Percentiles rank a stretch among this genome's conserved stretches.
phyloP scores from a whole-genome alignment of 2,888 invertebrate genomes.

The Leucania comma region DNA sequence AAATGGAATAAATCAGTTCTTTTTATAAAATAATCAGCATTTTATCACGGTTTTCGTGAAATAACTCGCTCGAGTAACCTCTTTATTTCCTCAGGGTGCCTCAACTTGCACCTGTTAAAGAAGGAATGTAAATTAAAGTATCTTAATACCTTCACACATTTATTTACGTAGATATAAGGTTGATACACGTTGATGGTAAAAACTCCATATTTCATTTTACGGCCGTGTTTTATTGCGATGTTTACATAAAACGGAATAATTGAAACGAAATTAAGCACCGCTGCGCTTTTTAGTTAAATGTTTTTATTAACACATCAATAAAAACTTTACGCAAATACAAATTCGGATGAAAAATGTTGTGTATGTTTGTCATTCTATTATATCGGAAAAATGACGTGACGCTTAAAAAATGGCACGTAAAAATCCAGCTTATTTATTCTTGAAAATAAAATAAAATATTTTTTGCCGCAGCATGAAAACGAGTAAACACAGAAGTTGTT shows the following conservation, averaged over 20 bases:
- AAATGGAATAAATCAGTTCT: constrained; percentile 71
- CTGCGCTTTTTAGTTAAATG: constrained; percentile 33
- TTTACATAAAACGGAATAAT: constrained; percentile 58
- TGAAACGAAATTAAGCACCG: constrained; percentile 46
- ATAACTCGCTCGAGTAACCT: constrained; percentile 46
- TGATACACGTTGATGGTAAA: constrained; percentile 43
- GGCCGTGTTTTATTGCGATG: constrained; percentile 38
- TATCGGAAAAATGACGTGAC: neutral
- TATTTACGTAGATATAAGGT: constrained; percentile 17
- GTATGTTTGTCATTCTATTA: constrained; percentile 19
- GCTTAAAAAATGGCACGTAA: neutral
- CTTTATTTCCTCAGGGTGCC: constrained; percentile 52
- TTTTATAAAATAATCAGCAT: constrained; percentile 66
- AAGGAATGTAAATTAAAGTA: constrained; percentile 53
- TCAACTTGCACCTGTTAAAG: constrained; percentile 54
- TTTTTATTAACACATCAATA: constrained; percentile 37
- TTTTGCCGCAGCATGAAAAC: constrained; percentile 1
- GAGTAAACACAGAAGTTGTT: constrained; percentile 35
- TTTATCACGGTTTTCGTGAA: constrained; percentile 53
- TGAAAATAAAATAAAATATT: constrained; percentile 2
- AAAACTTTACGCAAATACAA: constrained; percentile 33
- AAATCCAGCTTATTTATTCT: neutral
- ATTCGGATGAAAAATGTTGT: constrained; percentile 12
- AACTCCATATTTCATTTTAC: constrained; percentile 47
- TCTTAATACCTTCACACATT: constrained; percentile 22